These are phyloP conservation scores for Nylanderia fulva DNA, from an alignment of 1,140 invertebrate genomes.

Conservation along the genomic window DNA sequence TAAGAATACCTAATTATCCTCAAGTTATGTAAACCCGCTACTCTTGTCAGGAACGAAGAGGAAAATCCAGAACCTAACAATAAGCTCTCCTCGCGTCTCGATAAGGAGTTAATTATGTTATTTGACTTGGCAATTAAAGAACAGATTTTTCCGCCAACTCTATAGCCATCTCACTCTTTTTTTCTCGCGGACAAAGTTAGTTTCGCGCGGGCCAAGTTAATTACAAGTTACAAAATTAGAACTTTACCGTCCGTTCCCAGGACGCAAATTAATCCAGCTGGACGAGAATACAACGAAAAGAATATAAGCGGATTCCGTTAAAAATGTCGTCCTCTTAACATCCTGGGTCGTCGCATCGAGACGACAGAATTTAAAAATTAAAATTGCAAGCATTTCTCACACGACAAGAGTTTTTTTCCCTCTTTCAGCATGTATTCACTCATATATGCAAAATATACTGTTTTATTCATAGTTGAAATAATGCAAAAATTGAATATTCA, in stretches of 20 bases:
- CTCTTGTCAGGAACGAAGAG: not conserved
- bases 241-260: slow-evolving; percentile 33
- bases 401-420: not conserved
- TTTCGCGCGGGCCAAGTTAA: slow-evolving; percentile 44
- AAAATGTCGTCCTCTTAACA: slow-evolving; percentile 35
- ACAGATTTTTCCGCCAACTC: slow-evolving; percentile 43
- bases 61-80: not conserved
- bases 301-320: slow-evolving; percentile 42
- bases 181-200: slow-evolving; percentile 40
- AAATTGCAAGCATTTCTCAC: slow-evolving; percentile 18
- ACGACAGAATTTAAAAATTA: slow-evolving; percentile 43
- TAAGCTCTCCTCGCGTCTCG: not conserved
- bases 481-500: slow-evolving; percentile 27
- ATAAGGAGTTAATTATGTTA: slow-evolving; percentile 49
- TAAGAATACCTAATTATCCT: not conserved
- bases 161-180: slow-evolving; percentile 3
- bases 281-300: slow-evolving; percentile 12
- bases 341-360: not conserved
- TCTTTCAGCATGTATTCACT: not conserved
- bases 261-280: slow-evolving; percentile 47
- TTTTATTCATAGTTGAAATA: not conserved
- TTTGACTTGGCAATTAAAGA: slow-evolving; percentile 51
- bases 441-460: not conserved
- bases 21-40: slow-evolving; percentile 1
- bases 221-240: slow-evolving; percentile 59